Evolutionary conservation across 2,888 invertebrate species (phyloP).

Genomic region (Gortyna flavago): DNA sequence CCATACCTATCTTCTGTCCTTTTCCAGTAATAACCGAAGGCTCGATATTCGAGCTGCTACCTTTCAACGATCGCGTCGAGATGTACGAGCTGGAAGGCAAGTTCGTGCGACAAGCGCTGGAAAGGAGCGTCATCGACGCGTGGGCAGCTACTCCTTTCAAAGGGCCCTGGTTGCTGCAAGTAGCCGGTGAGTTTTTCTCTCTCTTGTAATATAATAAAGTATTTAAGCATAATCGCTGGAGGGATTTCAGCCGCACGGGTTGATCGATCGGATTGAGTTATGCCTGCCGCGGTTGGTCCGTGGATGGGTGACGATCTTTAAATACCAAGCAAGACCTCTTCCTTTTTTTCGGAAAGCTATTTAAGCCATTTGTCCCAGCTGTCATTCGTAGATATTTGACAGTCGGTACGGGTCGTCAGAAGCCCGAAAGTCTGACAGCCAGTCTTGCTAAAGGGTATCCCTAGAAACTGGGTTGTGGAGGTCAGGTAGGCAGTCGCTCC

Average conservation of each 20-base stretch:
- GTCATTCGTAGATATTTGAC: too few species aligned
- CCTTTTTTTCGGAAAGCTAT: too few species aligned
- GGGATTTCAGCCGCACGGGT: neutral
- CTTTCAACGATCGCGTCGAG: constrained; percentile 93
- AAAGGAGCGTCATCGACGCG: constrained; percentile 86
- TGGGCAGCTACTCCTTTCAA: constrained; percentile 82
- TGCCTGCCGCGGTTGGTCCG: neutral
- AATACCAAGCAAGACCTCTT: neutral
- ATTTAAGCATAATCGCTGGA: too few species aligned
- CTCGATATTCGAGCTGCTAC: constrained; percentile 92
- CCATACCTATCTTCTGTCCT: neutral
- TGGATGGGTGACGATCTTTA: neutral
- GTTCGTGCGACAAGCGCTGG: constrained; percentile 91
- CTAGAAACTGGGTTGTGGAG: too few species aligned
- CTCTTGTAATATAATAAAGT: neutral
- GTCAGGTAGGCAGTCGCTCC: too few species aligned
- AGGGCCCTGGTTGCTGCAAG: constrained; percentile 89
- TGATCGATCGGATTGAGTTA: too few species aligned
- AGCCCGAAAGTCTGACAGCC: too few species aligned
- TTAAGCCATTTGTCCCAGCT: too few species aligned
- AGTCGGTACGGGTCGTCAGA: too few species aligned
- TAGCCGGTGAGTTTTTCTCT: constrained; percentile 86
- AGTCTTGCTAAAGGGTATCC: too few species aligned
- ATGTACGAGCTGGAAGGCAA: constrained; percentile 92
- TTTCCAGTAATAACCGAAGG: constrained; percentile 92